Conservation (phyloP, 2,888 invertebrate species). For the Colostygia pectinataria region DNA sequence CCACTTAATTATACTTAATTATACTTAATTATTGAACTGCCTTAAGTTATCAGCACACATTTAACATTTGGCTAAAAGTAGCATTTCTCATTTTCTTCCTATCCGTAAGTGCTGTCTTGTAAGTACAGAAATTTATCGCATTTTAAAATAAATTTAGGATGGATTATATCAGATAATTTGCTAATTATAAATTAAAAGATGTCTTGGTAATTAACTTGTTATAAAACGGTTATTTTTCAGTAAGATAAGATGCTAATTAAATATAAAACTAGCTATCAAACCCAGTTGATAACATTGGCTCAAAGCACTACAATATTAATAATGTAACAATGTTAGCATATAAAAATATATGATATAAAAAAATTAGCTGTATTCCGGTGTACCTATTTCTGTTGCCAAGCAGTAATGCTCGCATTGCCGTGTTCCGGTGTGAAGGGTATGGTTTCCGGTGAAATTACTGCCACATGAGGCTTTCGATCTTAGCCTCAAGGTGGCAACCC, state of each 20-base stretch:
- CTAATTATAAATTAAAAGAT: constrained; percentile 11
- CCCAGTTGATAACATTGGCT: background rate
- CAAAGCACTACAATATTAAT: background rate
- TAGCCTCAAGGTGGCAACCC: too few relatives aligned
- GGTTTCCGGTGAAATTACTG: too few relatives aligned
- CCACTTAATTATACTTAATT: background rate
- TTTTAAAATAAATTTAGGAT: constrained; percentile 7
- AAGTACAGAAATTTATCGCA: background rate
- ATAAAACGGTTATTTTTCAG: background rate
- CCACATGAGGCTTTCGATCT: too few relatives aligned
- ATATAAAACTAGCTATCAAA: constrained; percentile 1
- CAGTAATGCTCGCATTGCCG: too few relatives aligned
- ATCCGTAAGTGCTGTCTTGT: too few relatives aligned
- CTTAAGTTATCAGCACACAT: background rate
- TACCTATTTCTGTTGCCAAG: too few relatives aligned
- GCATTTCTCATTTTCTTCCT: background rate
- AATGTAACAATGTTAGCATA: background rate
- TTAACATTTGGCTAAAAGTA: background rate
- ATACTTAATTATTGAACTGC: too few relatives aligned
- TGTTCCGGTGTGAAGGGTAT: too few relatives aligned
- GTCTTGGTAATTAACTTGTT: background rate
- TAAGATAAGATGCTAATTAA: constrained; percentile 5
- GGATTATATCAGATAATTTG: constrained; percentile 3
- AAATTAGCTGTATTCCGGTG: background rate
- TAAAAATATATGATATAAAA: too few relatives aligned